Percentiles rank a stretch among this genome's conserved stretches.
These are phyloP conservation scores for Meriones unguiculatus DNA, from an alignment of 2,113 vertebrate species.

Conservation along the genomic window DNA sequence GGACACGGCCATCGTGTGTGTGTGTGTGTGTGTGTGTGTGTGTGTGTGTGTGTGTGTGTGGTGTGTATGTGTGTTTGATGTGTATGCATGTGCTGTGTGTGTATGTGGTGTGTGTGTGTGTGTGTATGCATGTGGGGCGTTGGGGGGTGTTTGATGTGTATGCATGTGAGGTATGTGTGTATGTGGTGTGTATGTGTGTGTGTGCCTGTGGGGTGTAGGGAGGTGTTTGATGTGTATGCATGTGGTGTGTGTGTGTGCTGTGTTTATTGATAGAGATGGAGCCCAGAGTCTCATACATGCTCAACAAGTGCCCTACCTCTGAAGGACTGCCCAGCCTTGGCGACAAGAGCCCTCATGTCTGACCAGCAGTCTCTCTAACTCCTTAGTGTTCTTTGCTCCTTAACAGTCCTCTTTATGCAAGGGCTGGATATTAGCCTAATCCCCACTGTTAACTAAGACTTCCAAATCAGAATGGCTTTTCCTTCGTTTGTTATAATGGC, in stretches of 20 bases:
- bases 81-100: too few relatives aligned
- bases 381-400: not conserved
- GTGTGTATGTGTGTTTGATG: too few relatives aligned
- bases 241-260: not conserved
- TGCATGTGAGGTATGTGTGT: too few relatives aligned
- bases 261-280: not conserved
- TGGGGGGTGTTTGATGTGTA: too few relatives aligned
- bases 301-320: not conserved
- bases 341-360: not conserved
- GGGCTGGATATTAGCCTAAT: not conserved
- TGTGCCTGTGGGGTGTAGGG: not conserved
- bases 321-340: too few relatives aligned
- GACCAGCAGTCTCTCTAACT: not conserved
- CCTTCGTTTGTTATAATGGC: not conserved
- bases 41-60: not conserved
- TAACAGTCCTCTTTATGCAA: not conserved
- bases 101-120: too few relatives aligned
- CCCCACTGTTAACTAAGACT: not conserved
- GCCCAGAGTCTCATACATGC: not conserved
- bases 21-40: not conserved
- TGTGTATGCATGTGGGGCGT: too few relatives aligned
- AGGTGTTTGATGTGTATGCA: not conserved
- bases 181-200: not conserved
- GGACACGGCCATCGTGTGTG: not conserved
- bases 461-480: constrained; percentile 13